Base-by-base conservation (phyloP, 2,888 invertebrate species). In the Synanthedon myopaeformis region DNA sequence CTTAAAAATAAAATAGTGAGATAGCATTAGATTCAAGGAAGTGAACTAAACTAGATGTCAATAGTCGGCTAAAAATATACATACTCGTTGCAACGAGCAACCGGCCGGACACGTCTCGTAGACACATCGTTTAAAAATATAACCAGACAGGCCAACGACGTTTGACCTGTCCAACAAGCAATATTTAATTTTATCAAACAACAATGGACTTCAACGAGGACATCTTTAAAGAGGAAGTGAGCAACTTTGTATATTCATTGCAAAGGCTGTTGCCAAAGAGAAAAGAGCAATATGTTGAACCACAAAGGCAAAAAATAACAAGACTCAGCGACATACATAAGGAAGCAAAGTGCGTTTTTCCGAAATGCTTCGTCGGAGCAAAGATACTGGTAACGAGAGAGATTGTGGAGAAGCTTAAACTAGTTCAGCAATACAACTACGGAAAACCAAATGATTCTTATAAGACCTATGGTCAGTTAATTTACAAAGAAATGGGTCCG, bases 121-220 rank as follows among this genome's bases (percentile, higher is more conserved):
- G 62, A 63, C 61, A 62, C 67, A 64, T 59, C 67, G 67, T 62
- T 75, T 79, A 74, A 79, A 82, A 82, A 80, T 79, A 81, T 67
- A 68, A 65, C 55, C 62, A 67, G 77, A 73, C 79, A 71, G 78
- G 72, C 74, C 80, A 74, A 75, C 82, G 86, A 84, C 86, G 73
- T 73, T 67, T 63, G 69, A 72, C 76, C 75, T 73, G 79, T 71
- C 59, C 63, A 70, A 70, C 61, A 72, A 71, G 68, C 62, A 65
- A 60, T 5, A 23, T 23, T 23, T 35, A 10, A 59, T 60, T 54
- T 61, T 65, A 75, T 61, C 66, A 64, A 65, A 62, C 61, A 57
- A 78, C 61, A 75, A 86, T 87, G 87, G 85, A 86, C 66, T 63
- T 82, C 66, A 79, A 76, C 68, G 85, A 87, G 60, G 74, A 74